These are phyloP conservation scores for Odocoileus hemionus DNA, from an alignment of 2,113 vertebrate genomes.

Conservation along the genomic window DNA sequence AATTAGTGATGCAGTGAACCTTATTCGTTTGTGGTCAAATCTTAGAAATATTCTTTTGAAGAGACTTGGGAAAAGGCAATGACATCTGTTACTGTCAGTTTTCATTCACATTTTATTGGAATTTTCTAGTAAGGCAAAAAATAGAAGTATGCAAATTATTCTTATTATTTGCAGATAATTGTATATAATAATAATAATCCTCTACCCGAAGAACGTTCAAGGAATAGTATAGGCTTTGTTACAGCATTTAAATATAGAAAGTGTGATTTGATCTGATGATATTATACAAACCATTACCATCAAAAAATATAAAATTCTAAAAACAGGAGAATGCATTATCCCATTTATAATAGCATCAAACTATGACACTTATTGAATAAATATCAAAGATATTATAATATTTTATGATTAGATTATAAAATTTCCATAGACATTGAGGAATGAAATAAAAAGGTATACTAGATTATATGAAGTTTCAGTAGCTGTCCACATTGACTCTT, in stretches of 20 bases:
- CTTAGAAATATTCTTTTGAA: neutral
- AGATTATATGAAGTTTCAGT: no score
- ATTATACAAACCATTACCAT: neutral
- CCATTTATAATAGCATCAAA: no score
- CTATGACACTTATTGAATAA: no score
- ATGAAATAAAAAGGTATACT: no score
- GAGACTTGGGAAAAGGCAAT: neutral
- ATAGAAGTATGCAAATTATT: neutral
- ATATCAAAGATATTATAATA: no score
- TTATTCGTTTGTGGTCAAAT: neutral
- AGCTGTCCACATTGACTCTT: no score
- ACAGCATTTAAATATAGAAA: neutral
- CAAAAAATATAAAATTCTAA: neutral
- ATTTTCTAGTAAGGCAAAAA: neutral
- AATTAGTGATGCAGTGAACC: neutral
- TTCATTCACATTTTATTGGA: neutral
- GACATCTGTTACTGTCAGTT: neutral
- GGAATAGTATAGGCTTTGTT: neutral
- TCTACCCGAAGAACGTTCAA: neutral
- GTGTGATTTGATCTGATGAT: neutral
- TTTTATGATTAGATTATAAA: no score
- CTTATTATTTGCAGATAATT: neutral
- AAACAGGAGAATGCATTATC: no score
- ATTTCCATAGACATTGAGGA: no score
- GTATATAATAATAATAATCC: neutral